Percentiles rank a stretch among this genome's conserved stretches.
phyloP scores from a whole-genome alignment of 1,140 invertebrate genomes.

The Temnothorax nylanderi region DNA sequence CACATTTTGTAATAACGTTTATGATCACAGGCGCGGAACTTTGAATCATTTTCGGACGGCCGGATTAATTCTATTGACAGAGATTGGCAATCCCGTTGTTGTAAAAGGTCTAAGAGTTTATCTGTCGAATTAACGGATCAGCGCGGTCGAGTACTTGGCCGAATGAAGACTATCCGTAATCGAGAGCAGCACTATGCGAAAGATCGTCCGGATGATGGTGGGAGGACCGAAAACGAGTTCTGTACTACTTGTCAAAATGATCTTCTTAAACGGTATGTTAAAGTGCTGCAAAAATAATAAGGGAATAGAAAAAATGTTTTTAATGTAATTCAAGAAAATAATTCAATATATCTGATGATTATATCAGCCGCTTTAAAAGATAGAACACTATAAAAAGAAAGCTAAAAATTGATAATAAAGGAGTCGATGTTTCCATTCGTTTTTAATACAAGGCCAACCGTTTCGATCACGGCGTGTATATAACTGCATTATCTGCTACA shows the following conservation, averaged over 20 bases:
- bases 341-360: neutral
- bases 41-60: conserved; percentile 10
- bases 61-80: conserved; percentile 2
- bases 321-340: conserved; percentile 6
- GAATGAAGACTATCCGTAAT: conserved; percentile 65
- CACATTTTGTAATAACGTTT: conserved; percentile 27
- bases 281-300: conserved; percentile 21
- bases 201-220: conserved; percentile 66
- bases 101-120: conserved; percentile 6
- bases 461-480: conserved; percentile 14
- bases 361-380: neutral
- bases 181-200: conserved; percentile 59
- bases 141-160: conserved; percentile 63
- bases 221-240: conserved; percentile 67
- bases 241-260: conserved; percentile 40
- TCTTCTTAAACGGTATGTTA: conserved; percentile 6
- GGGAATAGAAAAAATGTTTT: neutral
- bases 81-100: neutral
- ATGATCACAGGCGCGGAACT: neutral
- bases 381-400: neutral
- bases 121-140: conserved; percentile 44
- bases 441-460: conserved; percentile 2
- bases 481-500: conserved; percentile 24
- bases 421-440: neutral
- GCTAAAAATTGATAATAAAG: neutral